phyloP scores from a whole-genome alignment of 2,113 vertebrate species.

The Psettodes erumei region DNA sequence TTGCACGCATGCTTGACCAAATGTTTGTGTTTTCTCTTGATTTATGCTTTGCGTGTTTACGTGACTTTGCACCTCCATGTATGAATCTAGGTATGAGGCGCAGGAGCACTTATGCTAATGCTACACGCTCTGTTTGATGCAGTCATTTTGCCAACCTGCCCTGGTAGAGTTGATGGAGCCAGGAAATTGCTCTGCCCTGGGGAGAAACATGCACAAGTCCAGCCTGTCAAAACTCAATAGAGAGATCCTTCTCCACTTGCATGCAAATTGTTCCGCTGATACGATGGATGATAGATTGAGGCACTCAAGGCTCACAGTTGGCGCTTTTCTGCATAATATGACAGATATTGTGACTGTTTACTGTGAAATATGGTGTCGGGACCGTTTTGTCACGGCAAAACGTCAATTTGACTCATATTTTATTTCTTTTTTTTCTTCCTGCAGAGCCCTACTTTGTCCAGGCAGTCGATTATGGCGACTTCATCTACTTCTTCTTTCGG shows the following conservation, averaged over 20 bases:
- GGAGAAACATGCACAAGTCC: conserved; percentile 65
- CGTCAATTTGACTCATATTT: conserved; percentile 42
- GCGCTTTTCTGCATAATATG: conserved; percentile 64
- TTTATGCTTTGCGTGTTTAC: conserved; percentile 41
- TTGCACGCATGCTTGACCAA: conserved; percentile 19
- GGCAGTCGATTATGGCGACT: conserved; percentile 94
- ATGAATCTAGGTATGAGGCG: conserved; percentile 34
- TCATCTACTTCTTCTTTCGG: conserved; percentile 99
- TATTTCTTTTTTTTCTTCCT: conserved; percentile 42
- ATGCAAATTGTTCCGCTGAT: conserved; percentile 67
- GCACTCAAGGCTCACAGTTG: conserved; percentile 49
- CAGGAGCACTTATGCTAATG: conserved; percentile 61
- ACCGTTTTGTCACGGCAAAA: conserved; percentile 53
- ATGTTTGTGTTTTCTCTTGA: conserved; percentile 31
- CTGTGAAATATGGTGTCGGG: conserved; percentile 70
- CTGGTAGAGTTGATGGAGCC: conserved; percentile 46
- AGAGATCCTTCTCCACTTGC: conserved; percentile 47
- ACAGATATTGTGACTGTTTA: conserved; percentile 63
- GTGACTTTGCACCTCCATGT: conserved; percentile 14
- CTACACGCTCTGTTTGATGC: conserved; percentile 47
- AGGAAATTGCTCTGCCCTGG: conserved; percentile 66
- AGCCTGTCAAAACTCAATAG: conserved; percentile 69
- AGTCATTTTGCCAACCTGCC: conserved; percentile 60
- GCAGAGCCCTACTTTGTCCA: conserved; percentile 97
- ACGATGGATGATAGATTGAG: conserved; percentile 72